Evolutionary conservation across 2,113 vertebrate genomes (phyloP), one percentile per base, ranked within the genome.

Genomic region (Thalassoma bifasciatum): DNA sequence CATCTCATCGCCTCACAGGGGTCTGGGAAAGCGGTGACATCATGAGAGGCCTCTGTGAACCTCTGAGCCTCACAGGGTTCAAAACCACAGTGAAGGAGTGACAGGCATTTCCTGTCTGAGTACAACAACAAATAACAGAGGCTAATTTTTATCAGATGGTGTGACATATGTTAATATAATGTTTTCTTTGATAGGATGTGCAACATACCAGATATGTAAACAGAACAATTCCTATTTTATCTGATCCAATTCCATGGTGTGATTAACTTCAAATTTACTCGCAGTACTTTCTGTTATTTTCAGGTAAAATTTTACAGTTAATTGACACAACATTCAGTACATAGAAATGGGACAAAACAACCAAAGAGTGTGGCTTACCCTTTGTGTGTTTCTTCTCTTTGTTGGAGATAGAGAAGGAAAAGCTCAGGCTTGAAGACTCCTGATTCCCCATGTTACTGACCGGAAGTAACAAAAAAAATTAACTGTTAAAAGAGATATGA

Each of bases 11-110:
- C n/a, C 62, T 78, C 37, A 21, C 70, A 26, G 75, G 85, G 81
- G 79, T 81, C 72, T 90, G 88, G 87, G 88, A 91, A 92, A 80
- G 50, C 49, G 52, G 37, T 89, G 89, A 90, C 85, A 81, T 87
- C 87, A 87, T 42, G 54, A 7, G 34, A 71, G 72, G 71, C 74
- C 82, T 65, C 71, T 69, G 68, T 63, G 21, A 73, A 79, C 80
- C 75, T 76, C 44, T 47, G 62, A 68, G 67, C 68, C 68, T 56
- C 78, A 73, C 22, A 10, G 63, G 40, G 60, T 74, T 65, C 36
- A 47, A 10, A 23, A 21, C 67, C 50, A 77, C 82, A 50, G 5
- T 23, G 19, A 46, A 46, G 70, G 66, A 87, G 61, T 11, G 70
- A 86, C 68, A 78, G 81, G 76, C 82, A 85, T 89, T 92, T 92